Evolutionary conservation across 1,140 invertebrate genomes (phyloP), one percentile per base, ranked within the genome.

Genomic region (Dendroctonus ponderosae): DNA sequence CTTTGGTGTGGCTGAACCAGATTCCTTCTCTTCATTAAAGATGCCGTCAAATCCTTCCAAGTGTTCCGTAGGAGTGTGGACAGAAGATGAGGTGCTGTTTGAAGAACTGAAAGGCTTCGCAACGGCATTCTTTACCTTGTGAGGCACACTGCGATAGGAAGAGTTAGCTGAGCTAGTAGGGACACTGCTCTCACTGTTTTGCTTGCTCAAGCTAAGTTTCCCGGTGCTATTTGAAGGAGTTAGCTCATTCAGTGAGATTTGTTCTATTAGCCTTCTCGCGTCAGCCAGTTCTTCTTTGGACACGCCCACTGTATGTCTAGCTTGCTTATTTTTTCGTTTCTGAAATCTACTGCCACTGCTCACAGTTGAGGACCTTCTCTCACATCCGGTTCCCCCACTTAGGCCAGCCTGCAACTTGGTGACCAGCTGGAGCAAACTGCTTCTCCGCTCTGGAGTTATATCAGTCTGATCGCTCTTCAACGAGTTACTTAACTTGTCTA

Each of bases 221-320:
- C 48, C 57, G 7, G 12, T 8, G 46, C 66, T 61, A 48, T 69
- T 63, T 44, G 79, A 76, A 71, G 79, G 72, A 38, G 63, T 57
- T 11, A 74, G 46, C 7, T 72, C 59, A n/a, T 73, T 57, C 11
- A 86, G 73, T 6, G 82, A 80, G 72, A 87, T 85, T 67, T 89
- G 83, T 71, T 90, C 85, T 46, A 92, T 82, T 72, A 90, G 85
- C 57, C 86, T 84, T 49, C 91, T 82, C 0, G 91, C 91, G 67
- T 87, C 84, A 0, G 86, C 89, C 37, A 93, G 77, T 71, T 93
- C 91, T 74, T 92, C 90, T 2, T 83, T 81, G 5, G 87, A 91
- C 2, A 93, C 91, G 12, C 89, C 91, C 5, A 93, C 89, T 0
- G 91, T 93, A 73, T 93, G 89, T 4, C 91, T 81, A 41, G 85